A percentile compares a stretch with the other conserved stretches of the same genome.
Conservation (phyloP, 2,797 vertebrate species). For the Squalus acanthias region DNA sequence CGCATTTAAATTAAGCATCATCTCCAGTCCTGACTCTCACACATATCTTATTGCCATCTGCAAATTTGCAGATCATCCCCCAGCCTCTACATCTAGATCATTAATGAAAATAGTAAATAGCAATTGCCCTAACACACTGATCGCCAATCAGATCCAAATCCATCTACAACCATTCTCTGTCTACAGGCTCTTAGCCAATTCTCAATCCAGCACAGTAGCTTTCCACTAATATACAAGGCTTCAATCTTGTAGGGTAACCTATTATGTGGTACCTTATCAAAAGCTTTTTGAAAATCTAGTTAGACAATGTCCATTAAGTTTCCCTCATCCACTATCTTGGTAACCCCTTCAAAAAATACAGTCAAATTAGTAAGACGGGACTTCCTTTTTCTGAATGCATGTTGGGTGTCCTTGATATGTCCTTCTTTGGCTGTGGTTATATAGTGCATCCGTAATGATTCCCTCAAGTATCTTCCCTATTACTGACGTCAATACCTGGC, state of each 20-base stretch:
- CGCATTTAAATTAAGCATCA: background rate
- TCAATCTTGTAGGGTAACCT: background rate
- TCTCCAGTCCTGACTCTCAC: background rate
- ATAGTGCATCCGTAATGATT: background rate
- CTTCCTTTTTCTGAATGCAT: background rate
- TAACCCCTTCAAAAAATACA: background rate
- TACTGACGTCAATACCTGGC: background rate
- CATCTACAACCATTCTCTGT: background rate
- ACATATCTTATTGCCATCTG: background rate
- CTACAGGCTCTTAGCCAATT: background rate
- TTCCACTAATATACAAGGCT: background rate
- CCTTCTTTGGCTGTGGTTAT: background rate
- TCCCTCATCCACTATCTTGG: background rate
- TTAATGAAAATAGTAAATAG: too few relatives aligned
- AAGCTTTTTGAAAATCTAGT: background rate
- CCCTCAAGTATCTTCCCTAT: background rate
- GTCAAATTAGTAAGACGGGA: too few relatives aligned
- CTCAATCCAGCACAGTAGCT: background rate
- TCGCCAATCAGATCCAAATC: background rate
- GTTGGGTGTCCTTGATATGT: background rate
- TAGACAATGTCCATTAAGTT: background rate
- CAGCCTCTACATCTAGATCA: too few relatives aligned
- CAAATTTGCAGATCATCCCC: background rate
- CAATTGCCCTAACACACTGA: too few relatives aligned
- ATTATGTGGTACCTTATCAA: background rate